Percentiles rank a stretch among this genome's conserved stretches.
phyloP scores from a whole-genome alignment of 2,888 invertebrate species.

The Drosophila lacicola region DNA sequence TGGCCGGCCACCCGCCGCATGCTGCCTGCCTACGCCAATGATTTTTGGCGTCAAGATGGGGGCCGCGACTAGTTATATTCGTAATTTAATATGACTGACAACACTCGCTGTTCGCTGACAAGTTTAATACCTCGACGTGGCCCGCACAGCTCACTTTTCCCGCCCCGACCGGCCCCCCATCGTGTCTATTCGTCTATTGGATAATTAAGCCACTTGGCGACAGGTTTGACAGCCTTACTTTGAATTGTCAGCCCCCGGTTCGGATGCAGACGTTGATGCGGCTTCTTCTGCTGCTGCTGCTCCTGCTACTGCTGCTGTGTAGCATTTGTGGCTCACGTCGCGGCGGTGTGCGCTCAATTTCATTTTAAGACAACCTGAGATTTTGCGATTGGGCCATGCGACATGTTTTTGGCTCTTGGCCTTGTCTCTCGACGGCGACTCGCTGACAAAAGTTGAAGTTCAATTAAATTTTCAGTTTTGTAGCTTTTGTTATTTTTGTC shows the following conservation, averaged over 20 bases:
- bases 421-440: slow-evolving; percentile 22
- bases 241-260: slow-evolving; percentile 61
- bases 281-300: not conserved
- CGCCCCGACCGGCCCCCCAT: not conserved
- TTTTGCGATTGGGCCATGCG: slow-evolving; percentile 42
- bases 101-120: slow-evolving; percentile 65
- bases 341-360: slow-evolving; percentile 50
- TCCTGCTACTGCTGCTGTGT: not conserved
- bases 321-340: slow-evolving; percentile 27
- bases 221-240: slow-evolving; percentile 78
- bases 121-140: slow-evolving; percentile 51
- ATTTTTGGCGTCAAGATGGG: slow-evolving; percentile 4
- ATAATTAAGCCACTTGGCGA: slow-evolving; percentile 80
- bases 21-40: not conserved
- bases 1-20: not conserved
- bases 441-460: slow-evolving; percentile 62
- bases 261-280: slow-evolving; percentile 42
- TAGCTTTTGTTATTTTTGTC: slow-evolving; percentile 35
- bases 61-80: slow-evolving; percentile 19
- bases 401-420: slow-evolving; percentile 43
- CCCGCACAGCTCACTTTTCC: not conserved
- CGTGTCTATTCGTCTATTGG: slow-evolving; percentile 74
- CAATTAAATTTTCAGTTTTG: slow-evolving; percentile 66
- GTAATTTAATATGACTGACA: slow-evolving; percentile 74
- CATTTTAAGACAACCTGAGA: slow-evolving; percentile 56